Conservation (phyloP, 2,113 vertebrate genomes). For the Vulpes lagopus region DNA sequence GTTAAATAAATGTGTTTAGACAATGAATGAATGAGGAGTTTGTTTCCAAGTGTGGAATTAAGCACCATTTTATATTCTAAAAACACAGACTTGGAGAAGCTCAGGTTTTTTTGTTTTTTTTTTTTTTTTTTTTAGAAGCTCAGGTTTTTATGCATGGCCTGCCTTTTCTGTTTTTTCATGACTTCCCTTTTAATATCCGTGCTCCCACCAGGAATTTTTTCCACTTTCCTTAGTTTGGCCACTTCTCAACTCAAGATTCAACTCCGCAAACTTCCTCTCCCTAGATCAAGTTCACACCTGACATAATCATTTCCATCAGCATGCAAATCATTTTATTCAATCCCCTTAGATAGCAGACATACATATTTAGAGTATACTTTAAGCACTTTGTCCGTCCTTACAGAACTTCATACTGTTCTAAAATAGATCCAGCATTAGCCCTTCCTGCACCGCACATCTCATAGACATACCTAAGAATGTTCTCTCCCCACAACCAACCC, state of each 20-base stretch:
- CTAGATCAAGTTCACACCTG: not conserved
- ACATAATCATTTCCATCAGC: not conserved
- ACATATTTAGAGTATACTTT: not conserved
- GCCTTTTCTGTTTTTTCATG: not conserved
- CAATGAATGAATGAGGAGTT: not conserved
- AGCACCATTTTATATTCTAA: not conserved
- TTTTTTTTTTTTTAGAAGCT: too few relatives aligned
- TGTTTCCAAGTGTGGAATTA: not conserved
- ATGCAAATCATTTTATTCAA: not conserved
- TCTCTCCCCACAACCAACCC: not conserved
- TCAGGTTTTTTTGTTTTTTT: too few relatives aligned
- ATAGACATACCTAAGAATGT: not conserved
- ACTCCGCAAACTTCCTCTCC: not conserved
- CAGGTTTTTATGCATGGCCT: not conserved
- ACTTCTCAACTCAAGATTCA: constrained; percentile 18
- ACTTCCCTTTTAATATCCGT: not conserved
- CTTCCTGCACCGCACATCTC: not conserved
- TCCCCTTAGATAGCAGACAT: not conserved
- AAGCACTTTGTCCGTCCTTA: not conserved
- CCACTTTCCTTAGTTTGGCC: not conserved
- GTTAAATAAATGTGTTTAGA: not conserved
- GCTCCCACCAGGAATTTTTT: not conserved
- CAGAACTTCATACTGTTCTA: not conserved
- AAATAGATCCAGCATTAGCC: not conserved
- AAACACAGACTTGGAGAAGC: not conserved